Base-by-base conservation (phyloP, 2,888 invertebrate genomes). In the Julus scanicus region DNA sequence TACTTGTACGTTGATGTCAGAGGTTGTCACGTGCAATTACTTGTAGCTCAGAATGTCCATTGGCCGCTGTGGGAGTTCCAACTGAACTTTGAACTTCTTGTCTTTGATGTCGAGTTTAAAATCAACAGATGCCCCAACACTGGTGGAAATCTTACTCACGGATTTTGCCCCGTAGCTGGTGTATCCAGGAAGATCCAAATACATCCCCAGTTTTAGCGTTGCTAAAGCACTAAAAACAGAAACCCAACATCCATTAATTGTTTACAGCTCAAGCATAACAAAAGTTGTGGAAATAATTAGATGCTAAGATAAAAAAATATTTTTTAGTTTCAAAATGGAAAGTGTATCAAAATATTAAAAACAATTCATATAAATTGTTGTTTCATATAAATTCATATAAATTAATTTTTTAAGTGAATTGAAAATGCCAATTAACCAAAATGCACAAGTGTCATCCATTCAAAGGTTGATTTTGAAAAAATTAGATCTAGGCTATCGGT, bases 41-140 rank as follows among this genome's bases (percentile, higher is more conserved):
- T 11, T 71, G 63, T 71, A 71, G 20, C 20, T 71, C 20, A 71
- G 8, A 5, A 71, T n/a, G n/a, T 71, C 20, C 63, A 71, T 71
- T 2, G 63, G 63, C 20, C 63, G 20, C 11, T 71, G 63, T 9
- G 63, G 63, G 8, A 71, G 20, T 71, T 71, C 63, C 63, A 71
- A 20, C 63, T 71, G 63, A 71, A 71, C 20, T 71, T 71, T 71
- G 20, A 71, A 71, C 63, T 20, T 71, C 63, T 71, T 71, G 8
- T 8, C 8, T 8, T 71, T 29, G 6, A 71, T 6, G 63, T 71
- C 63, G 63, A 71, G 63, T 29, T 71, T 29, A 9, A 71, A 8
- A 20, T 20, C 63, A 8, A 71, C 20, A 20, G n/a, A n/a, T 20
- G 20, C 63, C 20, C 63, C 63, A 71, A 71, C 63, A 71, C 6